Evolutionary conservation across 2,113 vertebrate genomes (phyloP).

Genomic region (Eublepharis macularius): DNA sequence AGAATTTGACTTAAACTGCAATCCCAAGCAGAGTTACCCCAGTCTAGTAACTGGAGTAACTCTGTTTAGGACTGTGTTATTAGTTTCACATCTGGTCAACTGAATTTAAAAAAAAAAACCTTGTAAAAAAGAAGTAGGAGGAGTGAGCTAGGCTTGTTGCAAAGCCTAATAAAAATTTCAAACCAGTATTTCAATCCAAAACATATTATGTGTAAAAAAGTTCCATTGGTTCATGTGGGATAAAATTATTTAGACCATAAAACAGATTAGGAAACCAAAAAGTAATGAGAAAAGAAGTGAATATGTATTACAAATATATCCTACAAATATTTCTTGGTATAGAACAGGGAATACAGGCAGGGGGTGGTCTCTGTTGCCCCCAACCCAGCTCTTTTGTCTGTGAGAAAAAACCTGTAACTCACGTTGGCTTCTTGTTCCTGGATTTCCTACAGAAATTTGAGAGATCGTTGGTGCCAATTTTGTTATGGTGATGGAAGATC

Average conservation of each 20-base stretch:
- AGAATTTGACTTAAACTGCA: not conserved
- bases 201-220: not conserved
- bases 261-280: not conserved
- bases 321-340: not conserved
- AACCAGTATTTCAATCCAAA: not conserved
- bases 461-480: conserved; percentile 68
- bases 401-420: conserved; percentile 39
- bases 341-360: not conserved
- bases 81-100: not conserved
- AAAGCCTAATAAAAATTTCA: not conserved
- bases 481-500: conserved; percentile 73
- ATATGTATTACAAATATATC: not conserved
- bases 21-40: too few relatives aligned
- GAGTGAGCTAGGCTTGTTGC: not conserved
- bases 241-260: not conserved
- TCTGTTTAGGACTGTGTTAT: too few relatives aligned
- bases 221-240: not conserved
- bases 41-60: too few relatives aligned
- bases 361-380: not conserved
- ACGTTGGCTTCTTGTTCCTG: conserved; percentile 36
- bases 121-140: not conserved
- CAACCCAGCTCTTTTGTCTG: not conserved
- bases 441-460: conserved; percentile 67
- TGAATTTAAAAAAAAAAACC: not conserved
- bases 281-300: not conserved